Evolutionary conservation across 2,888 invertebrate genomes (phyloP).

Genomic region (Eristalinus aeneus): DNA sequence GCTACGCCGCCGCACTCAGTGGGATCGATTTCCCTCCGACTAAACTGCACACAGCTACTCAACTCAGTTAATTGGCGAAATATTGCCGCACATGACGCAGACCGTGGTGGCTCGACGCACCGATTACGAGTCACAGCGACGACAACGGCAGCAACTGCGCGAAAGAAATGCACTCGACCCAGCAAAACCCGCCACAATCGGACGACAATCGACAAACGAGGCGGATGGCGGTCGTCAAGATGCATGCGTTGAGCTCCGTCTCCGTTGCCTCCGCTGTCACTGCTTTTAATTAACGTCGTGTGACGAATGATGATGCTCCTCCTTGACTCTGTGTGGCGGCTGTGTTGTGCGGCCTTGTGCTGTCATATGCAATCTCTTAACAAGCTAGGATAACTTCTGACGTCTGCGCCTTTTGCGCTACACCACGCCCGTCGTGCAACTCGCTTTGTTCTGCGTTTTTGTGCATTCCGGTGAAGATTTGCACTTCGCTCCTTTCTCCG

Average conservation of each 20-base stretch:
- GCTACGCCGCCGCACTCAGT: no score
- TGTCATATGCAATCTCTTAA: conserved; percentile 65
- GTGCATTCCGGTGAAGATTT: not conserved
- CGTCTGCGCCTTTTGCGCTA: conserved; percentile 42
- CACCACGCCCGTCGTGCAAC: conserved; percentile 6
- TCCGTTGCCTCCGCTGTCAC: conserved; percentile 23
- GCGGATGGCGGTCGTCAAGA: not conserved
- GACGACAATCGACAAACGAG: not conserved
- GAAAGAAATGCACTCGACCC: conserved; percentile 14
- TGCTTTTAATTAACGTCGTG: conserved; percentile 68
- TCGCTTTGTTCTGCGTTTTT: not conserved
- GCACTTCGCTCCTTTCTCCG: conserved; percentile 1
- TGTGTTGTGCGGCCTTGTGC: conserved; percentile 53
- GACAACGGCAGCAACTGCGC: not conserved
- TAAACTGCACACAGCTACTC: conserved; percentile 10
- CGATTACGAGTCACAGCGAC: not conserved
- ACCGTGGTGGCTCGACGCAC: not conserved
- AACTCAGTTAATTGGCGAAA: conserved; percentile 14
- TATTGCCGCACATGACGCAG: conserved; percentile 18
- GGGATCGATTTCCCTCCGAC: conserved; percentile 37
- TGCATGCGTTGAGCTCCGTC: conserved; percentile 7
- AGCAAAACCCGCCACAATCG: conserved; percentile 1
- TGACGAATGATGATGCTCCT: conserved; percentile 49
- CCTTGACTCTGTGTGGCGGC: conserved; percentile 23
- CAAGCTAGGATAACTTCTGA: conserved; percentile 48